These are phyloP conservation scores for Synanthedon andrenaeformis DNA, from an alignment of 2,888 invertebrate species.

Conservation along the genomic window DNA sequence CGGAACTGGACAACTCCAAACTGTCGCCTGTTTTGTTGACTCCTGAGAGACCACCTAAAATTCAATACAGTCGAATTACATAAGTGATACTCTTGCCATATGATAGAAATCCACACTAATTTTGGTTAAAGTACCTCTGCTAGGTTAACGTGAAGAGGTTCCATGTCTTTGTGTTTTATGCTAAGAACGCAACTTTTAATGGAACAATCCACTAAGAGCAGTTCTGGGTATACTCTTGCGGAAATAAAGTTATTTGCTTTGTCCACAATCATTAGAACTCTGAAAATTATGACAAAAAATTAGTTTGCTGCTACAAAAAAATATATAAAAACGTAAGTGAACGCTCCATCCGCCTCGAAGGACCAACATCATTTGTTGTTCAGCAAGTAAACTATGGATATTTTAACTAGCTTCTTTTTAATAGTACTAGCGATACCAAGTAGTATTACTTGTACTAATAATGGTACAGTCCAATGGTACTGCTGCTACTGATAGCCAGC, in stretches of 20 bases:
- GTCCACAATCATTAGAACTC: slow-evolving; percentile 71
- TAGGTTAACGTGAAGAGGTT: slow-evolving; percentile 65
- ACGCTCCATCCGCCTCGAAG: slow-evolving; percentile 31
- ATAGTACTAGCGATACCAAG: too few relatives aligned
- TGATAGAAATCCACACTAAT: too few relatives aligned
- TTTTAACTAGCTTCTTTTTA: too few relatives aligned
- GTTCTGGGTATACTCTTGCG: slow-evolving; percentile 65
- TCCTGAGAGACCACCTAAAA: slow-evolving; percentile 32
- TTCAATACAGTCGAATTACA: background rate
- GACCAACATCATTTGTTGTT: slow-evolving; percentile 23
- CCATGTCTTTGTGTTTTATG: slow-evolving; percentile 68
- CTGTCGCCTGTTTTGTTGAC: slow-evolving; percentile 44
- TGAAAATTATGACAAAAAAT: slow-evolving; percentile 14
- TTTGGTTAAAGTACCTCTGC: slow-evolving; percentile 32
- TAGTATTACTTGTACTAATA: slow-evolving; percentile 34
- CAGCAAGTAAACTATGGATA: too few relatives aligned
- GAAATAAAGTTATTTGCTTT: slow-evolving; percentile 69
- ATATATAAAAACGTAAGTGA: background rate
- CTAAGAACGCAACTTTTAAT: slow-evolving; percentile 63
- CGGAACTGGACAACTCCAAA: slow-evolving; percentile 71
- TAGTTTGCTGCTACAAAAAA: background rate
- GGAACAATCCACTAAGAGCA: slow-evolving; percentile 64
- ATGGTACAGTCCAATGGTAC: slow-evolving; percentile 32
- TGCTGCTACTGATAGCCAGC: slow-evolving; percentile 13
- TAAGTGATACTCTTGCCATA: background rate